phyloP scores from a whole-genome alignment of 2,797 vertebrate genomes.

The Micrastur ruficollis region DNA sequence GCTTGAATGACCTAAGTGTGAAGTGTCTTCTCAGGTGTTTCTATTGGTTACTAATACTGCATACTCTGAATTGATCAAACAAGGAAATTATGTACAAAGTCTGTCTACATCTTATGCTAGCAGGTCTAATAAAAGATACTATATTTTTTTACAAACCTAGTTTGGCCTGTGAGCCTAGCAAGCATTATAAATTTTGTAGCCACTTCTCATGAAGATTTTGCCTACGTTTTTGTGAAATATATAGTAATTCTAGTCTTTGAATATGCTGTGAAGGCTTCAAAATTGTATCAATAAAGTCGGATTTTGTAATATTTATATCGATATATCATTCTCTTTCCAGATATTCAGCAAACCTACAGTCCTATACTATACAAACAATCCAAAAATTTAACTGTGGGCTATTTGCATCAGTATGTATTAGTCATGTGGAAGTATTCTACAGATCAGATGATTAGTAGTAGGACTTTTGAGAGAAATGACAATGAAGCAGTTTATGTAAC shows the following conservation, averaged over 20 bases:
- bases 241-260: not conserved
- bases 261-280: not conserved
- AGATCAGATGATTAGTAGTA: not conserved
- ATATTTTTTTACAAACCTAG: not conserved
- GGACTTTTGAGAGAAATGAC: not conserved
- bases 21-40: conserved; percentile 20
- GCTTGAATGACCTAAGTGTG: not conserved
- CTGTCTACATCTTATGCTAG: not conserved
- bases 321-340: not conserved
- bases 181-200: not conserved
- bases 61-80: not conserved
- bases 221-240: not conserved
- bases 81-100: not conserved
- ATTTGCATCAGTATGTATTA: not conserved
- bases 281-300: not conserved
- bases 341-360: not conserved
- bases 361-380: not conserved
- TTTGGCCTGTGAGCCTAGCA: not conserved
- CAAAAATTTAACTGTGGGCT: not conserved
- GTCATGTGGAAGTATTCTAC: not conserved
- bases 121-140: not conserved
- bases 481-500: not conserved
- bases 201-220: not conserved
- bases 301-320: not conserved
- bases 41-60: not conserved